Conservation (phyloP, 2,113 vertebrate genomes). For the Vombatus ursinus region DNA sequence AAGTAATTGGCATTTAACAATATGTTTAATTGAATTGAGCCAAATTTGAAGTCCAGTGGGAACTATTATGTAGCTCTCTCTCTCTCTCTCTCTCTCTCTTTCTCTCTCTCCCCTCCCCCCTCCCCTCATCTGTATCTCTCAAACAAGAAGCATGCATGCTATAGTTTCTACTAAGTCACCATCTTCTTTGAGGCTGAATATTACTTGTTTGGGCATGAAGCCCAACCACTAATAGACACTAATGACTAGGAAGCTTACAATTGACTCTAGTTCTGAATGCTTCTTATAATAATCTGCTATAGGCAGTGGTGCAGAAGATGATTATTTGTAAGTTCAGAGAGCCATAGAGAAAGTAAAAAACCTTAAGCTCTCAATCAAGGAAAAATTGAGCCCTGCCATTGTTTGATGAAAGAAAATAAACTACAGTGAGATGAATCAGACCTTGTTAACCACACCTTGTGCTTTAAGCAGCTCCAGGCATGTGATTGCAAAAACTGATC, state of each 20-base stretch:
- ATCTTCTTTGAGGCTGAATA: background rate
- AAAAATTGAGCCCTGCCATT: background rate
- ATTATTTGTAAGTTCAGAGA: constrained; percentile 24
- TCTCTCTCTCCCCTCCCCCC: background rate
- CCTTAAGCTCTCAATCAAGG: background rate
- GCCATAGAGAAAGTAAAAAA: background rate
- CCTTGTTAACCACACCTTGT: background rate
- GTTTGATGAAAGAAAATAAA: constrained; percentile 43
- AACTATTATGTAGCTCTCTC: background rate
- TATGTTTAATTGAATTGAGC: background rate
- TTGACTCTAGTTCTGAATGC: background rate
- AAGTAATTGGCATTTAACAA: background rate
- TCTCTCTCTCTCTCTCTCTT: background rate
- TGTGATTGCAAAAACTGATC: constrained; percentile 26
- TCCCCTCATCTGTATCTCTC: background rate
- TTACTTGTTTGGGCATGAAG: background rate
- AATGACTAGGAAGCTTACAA: background rate
- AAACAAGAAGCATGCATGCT: background rate
- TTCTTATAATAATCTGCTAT: constrained; percentile 1
- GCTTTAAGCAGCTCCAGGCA: background rate
- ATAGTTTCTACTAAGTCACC: background rate
- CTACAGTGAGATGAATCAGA: background rate
- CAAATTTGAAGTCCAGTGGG: background rate
- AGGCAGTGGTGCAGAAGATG: background rate
- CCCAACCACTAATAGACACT: background rate